phyloP scores from a whole-genome alignment of 2,797 vertebrate species.

The Sebastes goodei region DNA sequence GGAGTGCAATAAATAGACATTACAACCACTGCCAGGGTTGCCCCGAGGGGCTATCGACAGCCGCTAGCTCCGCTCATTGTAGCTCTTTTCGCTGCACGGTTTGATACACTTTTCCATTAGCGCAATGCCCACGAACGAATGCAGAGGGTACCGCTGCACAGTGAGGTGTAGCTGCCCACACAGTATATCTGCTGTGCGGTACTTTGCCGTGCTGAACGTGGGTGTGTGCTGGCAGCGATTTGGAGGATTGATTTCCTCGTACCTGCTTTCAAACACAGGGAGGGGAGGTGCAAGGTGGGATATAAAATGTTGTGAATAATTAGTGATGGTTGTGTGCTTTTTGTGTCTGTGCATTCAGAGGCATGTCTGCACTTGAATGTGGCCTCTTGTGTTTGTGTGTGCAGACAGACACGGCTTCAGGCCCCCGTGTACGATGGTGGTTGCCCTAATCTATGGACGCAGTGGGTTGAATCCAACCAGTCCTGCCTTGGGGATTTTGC shows the following conservation, averaged over 20 bases:
- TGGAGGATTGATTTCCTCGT: conserved; percentile 10
- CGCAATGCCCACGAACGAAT: conserved; percentile 13
- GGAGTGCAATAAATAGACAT: conserved; percentile 47
- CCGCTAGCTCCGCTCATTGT: conserved; percentile 31
- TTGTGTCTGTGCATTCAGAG: conserved; percentile 4
- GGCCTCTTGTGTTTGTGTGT: conserved; percentile 6
- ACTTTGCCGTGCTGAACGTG: conserved; percentile 2
- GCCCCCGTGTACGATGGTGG: not conserved
- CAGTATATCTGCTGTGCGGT: conserved; percentile 13
- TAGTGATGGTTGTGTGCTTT: not conserved
- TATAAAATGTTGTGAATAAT: not conserved
- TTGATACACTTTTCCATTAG: conserved; percentile 53
- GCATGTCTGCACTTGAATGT: conserved; percentile 39
- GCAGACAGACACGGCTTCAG: not conserved
- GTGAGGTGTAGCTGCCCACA: conserved; percentile 43
- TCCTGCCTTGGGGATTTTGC: conserved; percentile 60
- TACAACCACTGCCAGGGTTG: conserved; percentile 2
- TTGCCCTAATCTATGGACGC: conserved; percentile 59
- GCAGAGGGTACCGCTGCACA: conserved; percentile 14
- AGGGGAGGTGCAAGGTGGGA: not conserved
- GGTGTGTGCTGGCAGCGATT: conserved; percentile 22
- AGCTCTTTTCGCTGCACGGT: conserved; percentile 43
- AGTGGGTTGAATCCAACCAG: conserved; percentile 44
- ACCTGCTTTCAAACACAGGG: conserved; percentile 26
- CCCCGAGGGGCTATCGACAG: conserved; percentile 40